A percentile compares a stretch with the other conserved stretches of the same genome.
These are phyloP conservation scores for Hirtodrosophila cameraria DNA, from an alignment of 2,888 invertebrate genomes.

Conservation along the genomic window DNA sequence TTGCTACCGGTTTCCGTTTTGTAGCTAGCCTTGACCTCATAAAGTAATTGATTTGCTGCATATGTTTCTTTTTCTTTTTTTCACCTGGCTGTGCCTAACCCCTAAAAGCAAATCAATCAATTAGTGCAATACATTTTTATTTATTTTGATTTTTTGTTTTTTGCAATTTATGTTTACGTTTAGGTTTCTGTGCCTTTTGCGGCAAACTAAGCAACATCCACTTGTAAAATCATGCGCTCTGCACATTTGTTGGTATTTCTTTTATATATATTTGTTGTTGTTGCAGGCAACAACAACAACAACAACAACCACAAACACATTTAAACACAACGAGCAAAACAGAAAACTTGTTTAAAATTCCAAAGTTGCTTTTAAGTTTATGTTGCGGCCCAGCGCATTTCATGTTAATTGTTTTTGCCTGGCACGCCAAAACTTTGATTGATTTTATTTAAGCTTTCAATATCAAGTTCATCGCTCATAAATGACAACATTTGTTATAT, in stretches of 20 bases:
- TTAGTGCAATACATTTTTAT: conserved; percentile 44
- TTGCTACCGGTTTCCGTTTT: conserved; percentile 19
- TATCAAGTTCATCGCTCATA: conserved; percentile 50
- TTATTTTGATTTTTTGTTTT: conserved; percentile 3
- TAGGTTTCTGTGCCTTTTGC: conserved; percentile 1
- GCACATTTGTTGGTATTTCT: conserved; percentile 51
- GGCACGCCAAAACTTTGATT: conserved; percentile 42
- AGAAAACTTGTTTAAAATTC: conserved; percentile 52
- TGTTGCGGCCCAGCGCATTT: conserved; percentile 42
- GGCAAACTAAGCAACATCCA: conserved; percentile 8
- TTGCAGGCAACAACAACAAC: conserved; percentile 19
- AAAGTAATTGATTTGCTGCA: conserved; percentile 46
- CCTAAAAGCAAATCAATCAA: conserved; percentile 54
- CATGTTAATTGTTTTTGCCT: conserved; percentile 56
- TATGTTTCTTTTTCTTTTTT: conserved; percentile 1
- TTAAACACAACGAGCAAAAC: conserved; percentile 1
- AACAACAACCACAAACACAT: conserved; percentile 1
- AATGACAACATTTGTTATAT: conserved; percentile 10
- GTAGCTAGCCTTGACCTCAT: conserved; percentile 55
- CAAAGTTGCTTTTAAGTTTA: conserved; percentile 45
- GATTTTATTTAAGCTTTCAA: conserved; percentile 52
- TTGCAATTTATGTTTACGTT: conserved; percentile 12
- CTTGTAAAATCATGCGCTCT: conserved; percentile 29
- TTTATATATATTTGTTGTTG: conserved; percentile 32
- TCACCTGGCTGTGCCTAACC: conserved; percentile 3